Evolutionary conservation across 2,797 vertebrate species (phyloP).

Genomic region (Zalophus californianus): DNA sequence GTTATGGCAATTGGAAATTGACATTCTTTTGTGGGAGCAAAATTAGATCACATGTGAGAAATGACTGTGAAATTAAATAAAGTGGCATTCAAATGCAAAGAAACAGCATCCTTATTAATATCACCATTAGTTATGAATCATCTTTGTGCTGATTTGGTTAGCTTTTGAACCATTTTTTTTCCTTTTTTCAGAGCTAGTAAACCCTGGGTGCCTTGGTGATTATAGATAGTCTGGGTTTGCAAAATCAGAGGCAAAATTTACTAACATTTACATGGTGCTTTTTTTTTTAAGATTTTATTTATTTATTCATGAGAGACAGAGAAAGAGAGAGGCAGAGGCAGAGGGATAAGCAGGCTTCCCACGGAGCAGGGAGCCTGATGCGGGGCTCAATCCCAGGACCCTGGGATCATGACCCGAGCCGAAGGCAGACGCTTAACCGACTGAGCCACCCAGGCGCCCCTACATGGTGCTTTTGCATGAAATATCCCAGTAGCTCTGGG

Average conservation of each 20-base stretch:
- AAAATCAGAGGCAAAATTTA: neutral
- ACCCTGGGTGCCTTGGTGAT: neutral
- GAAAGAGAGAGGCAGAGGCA: too few relatives aligned
- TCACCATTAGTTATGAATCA: neutral
- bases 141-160: neutral
- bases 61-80: neutral
- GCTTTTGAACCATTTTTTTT: neutral
- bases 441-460: too few relatives aligned
- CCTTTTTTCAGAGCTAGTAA: neutral
- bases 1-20: neutral
- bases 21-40: constrained; percentile 6
- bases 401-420: too few relatives aligned
- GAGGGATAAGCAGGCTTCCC: too few relatives aligned
- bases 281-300: too few relatives aligned
- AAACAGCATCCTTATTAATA: neutral
- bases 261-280: neutral
- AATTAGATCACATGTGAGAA: constrained; percentile 58
- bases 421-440: too few relatives aligned
- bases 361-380: too few relatives aligned
- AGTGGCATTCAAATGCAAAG: neutral
- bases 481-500: neutral
- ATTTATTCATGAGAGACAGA: too few relatives aligned
- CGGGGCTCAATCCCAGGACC: too few relatives aligned
- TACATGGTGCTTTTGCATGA: neutral
- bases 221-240: neutral